Evolutionary conservation across 2,113 vertebrate genomes (phyloP).

Genomic region (Alaudala cheleensis): DNA sequence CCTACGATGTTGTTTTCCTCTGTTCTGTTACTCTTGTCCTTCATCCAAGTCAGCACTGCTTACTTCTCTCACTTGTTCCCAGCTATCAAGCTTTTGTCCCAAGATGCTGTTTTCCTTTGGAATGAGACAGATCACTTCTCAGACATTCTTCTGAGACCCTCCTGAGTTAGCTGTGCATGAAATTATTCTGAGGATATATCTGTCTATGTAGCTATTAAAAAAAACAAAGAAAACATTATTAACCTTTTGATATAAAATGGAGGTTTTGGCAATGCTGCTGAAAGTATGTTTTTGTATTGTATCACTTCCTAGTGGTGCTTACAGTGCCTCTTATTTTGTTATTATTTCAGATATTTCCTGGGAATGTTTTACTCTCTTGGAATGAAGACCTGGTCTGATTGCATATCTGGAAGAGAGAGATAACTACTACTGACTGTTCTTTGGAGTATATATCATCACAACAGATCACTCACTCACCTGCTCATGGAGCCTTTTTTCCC

Average conservation of each 20-base stretch:
- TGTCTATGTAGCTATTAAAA: not conserved
- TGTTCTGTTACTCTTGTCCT: conserved; percentile 14
- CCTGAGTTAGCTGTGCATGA: not conserved
- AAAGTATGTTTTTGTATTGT: conserved; percentile 4
- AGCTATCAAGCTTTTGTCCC: not conserved
- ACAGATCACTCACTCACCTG: conserved; percentile 1
- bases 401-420: not conserved
- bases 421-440: not conserved
- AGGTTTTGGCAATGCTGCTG: not conserved
- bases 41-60: not conserved
- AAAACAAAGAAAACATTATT: not conserved
- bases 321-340: not conserved
- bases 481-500: not conserved
- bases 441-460: not conserved
- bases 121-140: not conserved
- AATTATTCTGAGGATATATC: conserved; percentile 3
- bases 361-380: conserved; percentile 1
- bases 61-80: not conserved
- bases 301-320: conserved; percentile 2
- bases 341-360: conserved; percentile 28
- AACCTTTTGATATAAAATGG: not conserved
- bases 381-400: not conserved
- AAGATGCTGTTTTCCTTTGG: not conserved
- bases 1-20: not conserved
- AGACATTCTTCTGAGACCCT: not conserved